Conservation (phyloP, 2,888 invertebrate genomes). For the Ophion costatus region DNA sequence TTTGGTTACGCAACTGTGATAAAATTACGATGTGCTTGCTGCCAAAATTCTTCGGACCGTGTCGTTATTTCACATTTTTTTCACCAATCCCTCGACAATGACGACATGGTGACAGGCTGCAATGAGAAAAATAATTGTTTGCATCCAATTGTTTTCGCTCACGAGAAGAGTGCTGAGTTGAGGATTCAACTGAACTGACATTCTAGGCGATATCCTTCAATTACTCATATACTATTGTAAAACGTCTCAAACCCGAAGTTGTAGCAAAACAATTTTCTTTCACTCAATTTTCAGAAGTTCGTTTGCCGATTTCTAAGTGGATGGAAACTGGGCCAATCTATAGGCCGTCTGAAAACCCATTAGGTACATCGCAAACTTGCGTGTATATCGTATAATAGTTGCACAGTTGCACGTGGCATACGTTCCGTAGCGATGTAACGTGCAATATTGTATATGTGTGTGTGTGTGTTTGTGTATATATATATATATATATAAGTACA, state of each 20-base stretch:
- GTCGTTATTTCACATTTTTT: too few relatives aligned
- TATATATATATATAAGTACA: constrained; percentile 29
- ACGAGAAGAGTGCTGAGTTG: too few relatives aligned
- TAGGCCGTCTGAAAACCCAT: constrained; percentile 38
- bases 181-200: too few relatives aligned
- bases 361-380: constrained; percentile 21
- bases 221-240: neutral
- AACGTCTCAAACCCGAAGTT: neutral
- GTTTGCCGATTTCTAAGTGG: neutral
- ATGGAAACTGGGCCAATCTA: constrained; percentile 53
- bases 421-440: constrained; percentile 34
- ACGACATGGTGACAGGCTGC: too few relatives aligned
- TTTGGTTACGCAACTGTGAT: too few relatives aligned
- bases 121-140: too few relatives aligned
- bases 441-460: constrained; percentile 9
- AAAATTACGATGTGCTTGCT: too few relatives aligned
- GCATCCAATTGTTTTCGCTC: too few relatives aligned
- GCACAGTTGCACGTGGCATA: constrained; percentile 52
- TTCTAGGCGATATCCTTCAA: too few relatives aligned
- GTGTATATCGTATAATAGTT: constrained; percentile 26
- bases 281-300: neutral
- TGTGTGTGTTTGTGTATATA: neutral
- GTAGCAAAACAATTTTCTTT: neutral
- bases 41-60: too few relatives aligned
- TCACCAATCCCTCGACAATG: too few relatives aligned